Conservation (phyloP, 2,888 invertebrate species). For the Agrochola litura region DNA sequence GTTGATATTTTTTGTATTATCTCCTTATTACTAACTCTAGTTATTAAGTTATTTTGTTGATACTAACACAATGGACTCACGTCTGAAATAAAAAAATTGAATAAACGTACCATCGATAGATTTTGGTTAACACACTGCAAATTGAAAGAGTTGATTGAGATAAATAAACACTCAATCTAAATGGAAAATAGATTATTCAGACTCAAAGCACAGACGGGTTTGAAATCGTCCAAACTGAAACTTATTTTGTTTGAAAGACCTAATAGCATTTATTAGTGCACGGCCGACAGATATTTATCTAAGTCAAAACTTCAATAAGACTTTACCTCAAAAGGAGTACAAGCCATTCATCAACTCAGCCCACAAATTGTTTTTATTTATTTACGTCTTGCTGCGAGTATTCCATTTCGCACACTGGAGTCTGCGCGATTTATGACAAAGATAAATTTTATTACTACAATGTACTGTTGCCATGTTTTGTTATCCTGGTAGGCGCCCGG, state of each 20-base stretch:
- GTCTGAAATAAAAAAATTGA: too few species aligned
- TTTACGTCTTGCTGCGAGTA: slow-evolving; percentile 40
- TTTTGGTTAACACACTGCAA: neutral
- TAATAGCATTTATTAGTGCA: neutral
- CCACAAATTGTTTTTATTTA: slow-evolving; percentile 50
- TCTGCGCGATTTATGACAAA: slow-evolving; percentile 60
- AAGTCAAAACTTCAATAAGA: slow-evolving; percentile 35
- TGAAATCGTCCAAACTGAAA: neutral
- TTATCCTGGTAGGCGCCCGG: slow-evolving; percentile 37
- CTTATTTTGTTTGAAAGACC: neutral
- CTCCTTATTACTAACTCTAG: too few species aligned
- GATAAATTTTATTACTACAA: slow-evolving; percentile 64
- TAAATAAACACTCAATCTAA: neutral
- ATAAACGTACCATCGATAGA: neutral
- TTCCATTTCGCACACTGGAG: slow-evolving; percentile 37
- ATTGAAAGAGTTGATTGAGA: neutral
- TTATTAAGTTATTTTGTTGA: too few species aligned
- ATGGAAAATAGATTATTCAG: neutral
- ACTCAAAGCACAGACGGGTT: neutral
- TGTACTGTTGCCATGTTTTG: slow-evolving; percentile 51
- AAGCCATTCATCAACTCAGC: slow-evolving; percentile 36
- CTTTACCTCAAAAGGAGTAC: slow-evolving; percentile 29
- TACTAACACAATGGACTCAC: too few species aligned
- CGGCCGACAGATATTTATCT: neutral
- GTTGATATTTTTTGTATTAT: too few species aligned